Percentiles rank a stretch among this genome's conserved stretches.
Conservation (phyloP, 2,113 vertebrate genomes). For the Hucho hucho region DNA sequence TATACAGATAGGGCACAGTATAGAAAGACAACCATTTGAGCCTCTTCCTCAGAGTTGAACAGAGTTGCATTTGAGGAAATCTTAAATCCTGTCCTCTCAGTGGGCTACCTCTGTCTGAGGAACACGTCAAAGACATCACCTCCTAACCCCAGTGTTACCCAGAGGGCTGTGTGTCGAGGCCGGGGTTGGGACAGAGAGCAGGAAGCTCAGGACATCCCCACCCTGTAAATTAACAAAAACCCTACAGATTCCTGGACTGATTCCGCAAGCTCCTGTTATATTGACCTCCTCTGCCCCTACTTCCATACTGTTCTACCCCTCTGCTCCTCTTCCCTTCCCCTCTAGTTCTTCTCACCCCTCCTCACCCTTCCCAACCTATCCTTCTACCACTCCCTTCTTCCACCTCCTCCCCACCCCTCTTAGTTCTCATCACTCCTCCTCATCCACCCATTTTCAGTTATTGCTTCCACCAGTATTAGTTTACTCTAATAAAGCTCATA, state of each 20-base stretch:
- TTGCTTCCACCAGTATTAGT: not conserved
- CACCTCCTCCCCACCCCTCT: not conserved
- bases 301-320: not conserved
- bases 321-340: not conserved
- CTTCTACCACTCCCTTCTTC: not conserved
- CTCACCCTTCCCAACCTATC: no score
- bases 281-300: slow-evolving; percentile 12
- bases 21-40: no score
- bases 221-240: slow-evolving; percentile 35
- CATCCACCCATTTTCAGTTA: not conserved
- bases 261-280: slow-evolving; percentile 1
- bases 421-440: not conserved
- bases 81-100: not conserved
- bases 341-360: not conserved
- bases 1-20: no score
- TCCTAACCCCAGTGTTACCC: not conserved
- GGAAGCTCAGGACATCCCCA: slow-evolving; percentile 34
- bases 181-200: not conserved
- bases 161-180: not conserved
- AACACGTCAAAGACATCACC: not conserved
- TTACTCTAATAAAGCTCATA: not conserved
- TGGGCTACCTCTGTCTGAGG: not conserved
- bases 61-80: not conserved
- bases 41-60: no score
- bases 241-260: slow-evolving; percentile 24